Evolutionary conservation across 1,140 invertebrate genomes (phyloP).

Genomic region (Dufourea novaeangliae): DNA sequence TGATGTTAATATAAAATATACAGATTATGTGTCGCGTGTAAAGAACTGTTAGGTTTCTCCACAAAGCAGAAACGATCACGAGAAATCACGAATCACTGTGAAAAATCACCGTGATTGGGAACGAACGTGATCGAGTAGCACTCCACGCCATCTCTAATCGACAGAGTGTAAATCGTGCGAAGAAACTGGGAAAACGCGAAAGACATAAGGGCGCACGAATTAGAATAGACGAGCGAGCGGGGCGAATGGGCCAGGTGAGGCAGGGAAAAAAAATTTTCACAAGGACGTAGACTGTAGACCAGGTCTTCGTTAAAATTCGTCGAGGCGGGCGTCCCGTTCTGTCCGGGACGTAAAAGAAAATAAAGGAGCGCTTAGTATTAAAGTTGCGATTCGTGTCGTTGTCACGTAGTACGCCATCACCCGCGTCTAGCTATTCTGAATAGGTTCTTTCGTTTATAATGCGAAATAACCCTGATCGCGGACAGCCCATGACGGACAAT

Average conservation of each 20-base stretch:
- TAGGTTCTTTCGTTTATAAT: constrained; percentile 48
- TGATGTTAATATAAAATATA: too few species aligned
- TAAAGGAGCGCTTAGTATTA: constrained; percentile 66
- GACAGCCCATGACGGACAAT: constrained; percentile 35
- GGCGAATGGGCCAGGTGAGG: background rate
- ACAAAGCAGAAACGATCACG: too few species aligned
- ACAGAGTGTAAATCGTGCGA: constrained; percentile 59
- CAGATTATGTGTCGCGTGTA: too few species aligned
- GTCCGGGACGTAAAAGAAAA: constrained; percentile 57
- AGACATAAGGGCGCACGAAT: constrained; percentile 39
- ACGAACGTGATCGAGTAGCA: too few species aligned
- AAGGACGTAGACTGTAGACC: constrained; percentile 26
- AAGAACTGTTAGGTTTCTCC: too few species aligned
- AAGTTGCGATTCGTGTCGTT: constrained; percentile 68
- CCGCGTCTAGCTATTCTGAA: constrained; percentile 17
- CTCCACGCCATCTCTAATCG: too few species aligned
- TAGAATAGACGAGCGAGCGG: constrained; percentile 8
- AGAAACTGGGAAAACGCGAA: constrained; percentile 34
- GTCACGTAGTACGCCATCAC: constrained; percentile 64
- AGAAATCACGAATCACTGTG: too few species aligned
- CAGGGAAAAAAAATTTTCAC: constrained; percentile 45
- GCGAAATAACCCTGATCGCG: constrained; percentile 57
- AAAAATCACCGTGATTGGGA: too few species aligned
- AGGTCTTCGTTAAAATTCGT: constrained; percentile 69
- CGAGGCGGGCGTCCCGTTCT: constrained; percentile 37